phyloP scores from a whole-genome alignment of 1,140 invertebrate genomes.

The Conus betulinus region DNA sequence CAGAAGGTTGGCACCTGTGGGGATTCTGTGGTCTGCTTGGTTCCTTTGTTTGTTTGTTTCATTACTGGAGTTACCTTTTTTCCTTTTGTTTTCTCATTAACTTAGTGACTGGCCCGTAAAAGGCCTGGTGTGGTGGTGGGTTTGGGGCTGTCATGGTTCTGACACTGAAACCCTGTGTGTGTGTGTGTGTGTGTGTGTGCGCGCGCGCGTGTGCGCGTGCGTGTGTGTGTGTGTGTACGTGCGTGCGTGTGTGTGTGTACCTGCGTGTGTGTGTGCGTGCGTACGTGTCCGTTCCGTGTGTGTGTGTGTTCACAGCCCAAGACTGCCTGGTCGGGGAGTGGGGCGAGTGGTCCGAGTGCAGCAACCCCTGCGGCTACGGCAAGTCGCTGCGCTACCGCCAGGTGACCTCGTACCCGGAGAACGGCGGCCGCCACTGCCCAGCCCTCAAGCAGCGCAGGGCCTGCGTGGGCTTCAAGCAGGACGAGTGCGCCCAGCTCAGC shows the following conservation, averaged over 20 bases:
- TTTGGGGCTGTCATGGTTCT: no score
- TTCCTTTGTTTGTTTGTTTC: no score
- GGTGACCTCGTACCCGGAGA: conserved; percentile 49
- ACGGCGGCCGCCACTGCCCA: conserved; percentile 63
- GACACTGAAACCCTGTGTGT: neutral
- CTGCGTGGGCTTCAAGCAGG: conserved; percentile 47
- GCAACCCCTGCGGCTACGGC: conserved; percentile 57
- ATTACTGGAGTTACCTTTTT: no score
- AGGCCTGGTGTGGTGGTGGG: no score
- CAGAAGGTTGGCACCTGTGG: no score
- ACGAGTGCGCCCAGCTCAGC: conserved; percentile 40
- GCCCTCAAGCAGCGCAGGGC: conserved; percentile 53
- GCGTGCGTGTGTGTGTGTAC: neutral
- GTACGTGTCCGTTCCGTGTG: neutral
- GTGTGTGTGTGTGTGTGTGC: neutral
- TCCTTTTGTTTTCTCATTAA: no score
- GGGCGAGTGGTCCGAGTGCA: conserved; percentile 57
- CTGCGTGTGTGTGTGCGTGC: neutral
- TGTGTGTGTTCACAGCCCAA: conserved; percentile 50
- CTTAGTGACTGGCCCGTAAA: no score
- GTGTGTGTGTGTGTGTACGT: neutral
- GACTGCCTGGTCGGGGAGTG: conserved; percentile 59
- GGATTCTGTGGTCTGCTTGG: no score
- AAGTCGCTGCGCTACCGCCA: conserved; percentile 52
- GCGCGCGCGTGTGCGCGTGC: neutral